These are phyloP conservation scores for Elaeidobius kamerunicus DNA, from an alignment of 2,888 invertebrate species.

Conservation along the genomic window DNA sequence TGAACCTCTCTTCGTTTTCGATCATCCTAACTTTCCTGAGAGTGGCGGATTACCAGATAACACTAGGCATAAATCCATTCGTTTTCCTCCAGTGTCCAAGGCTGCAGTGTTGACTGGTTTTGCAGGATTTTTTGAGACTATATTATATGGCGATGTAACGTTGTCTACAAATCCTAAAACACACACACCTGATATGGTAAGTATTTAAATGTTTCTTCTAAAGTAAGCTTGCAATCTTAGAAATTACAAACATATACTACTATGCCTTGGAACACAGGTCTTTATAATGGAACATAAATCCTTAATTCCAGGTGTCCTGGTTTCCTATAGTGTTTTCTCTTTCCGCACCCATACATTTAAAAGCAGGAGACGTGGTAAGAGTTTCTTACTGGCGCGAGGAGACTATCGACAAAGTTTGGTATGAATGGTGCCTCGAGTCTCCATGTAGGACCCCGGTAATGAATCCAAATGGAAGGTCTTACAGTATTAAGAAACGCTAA, in stretches of 20 bases:
- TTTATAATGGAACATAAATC: too few relatives aligned
- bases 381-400: conserved; percentile 87
- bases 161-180: conserved; percentile 89
- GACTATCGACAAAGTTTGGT: conserved; percentile 85
- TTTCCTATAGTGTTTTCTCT: conserved; percentile 30
- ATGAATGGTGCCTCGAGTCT: conserved; percentile 82
- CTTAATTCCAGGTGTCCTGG: conserved; percentile 28
- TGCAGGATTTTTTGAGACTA: conserved; percentile 92
- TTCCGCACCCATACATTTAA: conserved; percentile 65
- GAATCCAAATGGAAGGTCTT: conserved; percentile 72
- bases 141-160: conserved; percentile 77
- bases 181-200: conserved; percentile 90
- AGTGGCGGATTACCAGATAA: conserved; percentile 50
- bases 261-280: too few relatives aligned
- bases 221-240: too few relatives aligned
- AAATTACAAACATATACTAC: too few relatives aligned
- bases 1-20: conserved; percentile 77
- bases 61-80: conserved; percentile 51
- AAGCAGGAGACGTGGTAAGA: conserved; percentile 66
- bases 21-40: conserved; percentile 71
- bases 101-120: conserved; percentile 90
- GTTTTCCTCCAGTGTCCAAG: conserved; percentile 40
- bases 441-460: conserved; percentile 61
- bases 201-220: conserved; percentile 55
- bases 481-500: conserved; percentile 56